Base-by-base conservation (phyloP, 2,888 invertebrate genomes). In the Hyposoter didymator region DNA sequence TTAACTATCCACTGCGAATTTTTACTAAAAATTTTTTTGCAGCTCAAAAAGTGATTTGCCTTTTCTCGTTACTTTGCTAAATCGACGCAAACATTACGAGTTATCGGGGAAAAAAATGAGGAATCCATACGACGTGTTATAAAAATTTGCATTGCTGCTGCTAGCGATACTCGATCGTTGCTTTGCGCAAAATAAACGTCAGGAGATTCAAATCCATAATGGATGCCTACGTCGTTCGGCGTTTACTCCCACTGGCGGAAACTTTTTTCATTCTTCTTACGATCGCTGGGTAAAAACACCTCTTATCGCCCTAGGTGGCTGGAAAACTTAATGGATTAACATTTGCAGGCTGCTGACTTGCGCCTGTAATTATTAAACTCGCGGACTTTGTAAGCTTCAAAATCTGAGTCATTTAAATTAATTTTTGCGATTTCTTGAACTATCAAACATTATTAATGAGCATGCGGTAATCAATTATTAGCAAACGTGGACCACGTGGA, bases 321-420 rank as follows among this genome's bases (percentile, higher is more conserved):
- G 72, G 87, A 87, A 87, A 89, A 85, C 86, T 88, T 87, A 88
- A 91, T 89, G 87, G 86, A 83, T 72, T 87, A 84, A 88, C 87
- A 87, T 90, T 88, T 88, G 84, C 89, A 88, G 85, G 81, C 90
- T 90, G 90, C 35, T 35, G 35, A 90, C 90, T 89, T 90, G 67
- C 28, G 89, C 88, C 88, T 90, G 89, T 90, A 91, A 91, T 91
- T 89, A 90, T 88, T 87, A 87, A 88, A 88, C 88, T 88, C n/a
- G 2, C 55, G 59, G 35, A 22, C 59, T 59, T 28, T 0, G 28
- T 14, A 14, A 14, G 28, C 28, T 28, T 59, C 28, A 59, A 59
- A 59, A 59, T 12, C 22, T 59, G 59, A 59, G 59, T 59, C 28
- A 59, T 59, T 59, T 59, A 7, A 28, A 59, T 59, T 28, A 59